Conservation (phyloP, 2,797 vertebrate genomes). For the Onychomys arenicola region DNA sequence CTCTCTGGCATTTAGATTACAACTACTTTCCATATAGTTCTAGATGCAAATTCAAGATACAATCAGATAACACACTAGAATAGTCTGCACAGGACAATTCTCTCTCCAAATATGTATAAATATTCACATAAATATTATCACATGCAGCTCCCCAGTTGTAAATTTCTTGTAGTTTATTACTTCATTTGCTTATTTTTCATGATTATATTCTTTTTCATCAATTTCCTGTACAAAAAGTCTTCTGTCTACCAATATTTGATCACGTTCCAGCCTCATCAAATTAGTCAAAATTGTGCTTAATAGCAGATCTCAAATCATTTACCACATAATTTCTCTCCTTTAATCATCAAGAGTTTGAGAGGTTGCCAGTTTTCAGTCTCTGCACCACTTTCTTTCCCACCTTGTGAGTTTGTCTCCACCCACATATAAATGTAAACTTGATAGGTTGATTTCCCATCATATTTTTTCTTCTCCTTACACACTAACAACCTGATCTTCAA, state of each 20-base stretch:
- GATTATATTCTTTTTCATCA: neutral
- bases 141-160: neutral
- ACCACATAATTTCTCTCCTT: neutral
- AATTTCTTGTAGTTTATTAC: neutral
- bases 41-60: neutral
- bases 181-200: neutral
- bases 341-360: neutral
- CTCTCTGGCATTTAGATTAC: rapidly evolving
- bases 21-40: rapidly evolving
- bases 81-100: neutral
- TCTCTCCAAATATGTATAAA: neutral
- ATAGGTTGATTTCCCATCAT: neutral
- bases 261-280: neutral
- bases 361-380: neutral
- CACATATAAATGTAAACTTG: neutral
- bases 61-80: neutral
- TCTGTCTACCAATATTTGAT: neutral
- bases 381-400: neutral
- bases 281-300: neutral
- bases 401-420: neutral
- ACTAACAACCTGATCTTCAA: neutral
- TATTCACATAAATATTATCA: neutral
- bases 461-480: neutral
- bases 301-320: neutral
- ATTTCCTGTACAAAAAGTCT: neutral